Conservation (phyloP, 1,140 invertebrate genomes). For the Drosophila micromelanica region DNA sequence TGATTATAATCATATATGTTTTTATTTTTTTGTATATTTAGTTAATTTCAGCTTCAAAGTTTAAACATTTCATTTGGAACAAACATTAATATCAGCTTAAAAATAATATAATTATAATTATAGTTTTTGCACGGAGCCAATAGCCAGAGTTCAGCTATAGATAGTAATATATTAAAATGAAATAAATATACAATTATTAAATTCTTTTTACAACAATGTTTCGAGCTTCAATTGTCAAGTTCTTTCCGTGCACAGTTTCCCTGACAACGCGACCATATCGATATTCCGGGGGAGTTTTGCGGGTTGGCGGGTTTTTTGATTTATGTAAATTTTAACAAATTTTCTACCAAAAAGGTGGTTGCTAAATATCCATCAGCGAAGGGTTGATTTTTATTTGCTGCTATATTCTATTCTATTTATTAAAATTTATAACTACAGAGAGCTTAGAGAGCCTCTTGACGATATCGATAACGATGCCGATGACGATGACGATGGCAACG, state of each 20-base stretch:
- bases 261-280: constrained; percentile 33
- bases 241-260: constrained; percentile 14
- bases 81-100: constrained; percentile 63
- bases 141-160: constrained; percentile 13
- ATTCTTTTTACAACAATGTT: constrained; percentile 30
- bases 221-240: constrained; percentile 19
- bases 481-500: constrained; percentile 7
- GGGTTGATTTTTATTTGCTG: constrained; percentile 26
- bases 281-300: background rate
- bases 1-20: constrained; percentile 25
- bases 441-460: background rate
- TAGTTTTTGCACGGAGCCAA: constrained; percentile 42
- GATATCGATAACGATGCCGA: constrained; percentile 14
- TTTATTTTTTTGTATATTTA: constrained; percentile 16
- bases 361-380: background rate
- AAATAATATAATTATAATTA: constrained; percentile 38
- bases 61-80: constrained; percentile 24
- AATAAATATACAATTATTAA: constrained; percentile 54
- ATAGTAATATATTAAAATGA: constrained; percentile 47
- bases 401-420: background rate
- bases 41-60: constrained; percentile 29
- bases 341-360: constrained; percentile 46
- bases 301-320: constrained; percentile 9
- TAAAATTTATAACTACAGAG: constrained; percentile 15
- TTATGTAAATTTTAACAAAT: constrained; percentile 44